Base-by-base conservation (phyloP, 2,888 invertebrate genomes). In the Lydus trimaculatus region DNA sequence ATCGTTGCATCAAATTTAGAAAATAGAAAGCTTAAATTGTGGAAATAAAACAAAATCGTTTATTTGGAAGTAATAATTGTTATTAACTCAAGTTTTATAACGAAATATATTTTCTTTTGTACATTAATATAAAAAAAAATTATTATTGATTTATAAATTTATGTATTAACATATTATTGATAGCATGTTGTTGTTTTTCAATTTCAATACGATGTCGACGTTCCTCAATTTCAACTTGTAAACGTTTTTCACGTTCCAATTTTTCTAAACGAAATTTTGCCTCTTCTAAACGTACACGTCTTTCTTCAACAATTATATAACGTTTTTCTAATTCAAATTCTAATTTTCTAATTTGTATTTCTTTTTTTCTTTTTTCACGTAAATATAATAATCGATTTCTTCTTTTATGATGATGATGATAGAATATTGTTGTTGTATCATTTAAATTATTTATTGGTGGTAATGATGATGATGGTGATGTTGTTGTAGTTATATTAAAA, bases 181-280 rank as follows among this genome's bases (percentile, higher is more conserved):
- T 56, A 7, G 56, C 28, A 56, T 56, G 56, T 28, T 56, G 56
- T 56, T 56, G 56, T 56, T 56, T 56, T 28, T 56, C 56, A 28
- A 56, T 56, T 15, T 56, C 56, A 28, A 56, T 56, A 5, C 56
- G 13, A 28, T 56, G 56, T 56, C 25, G 15, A 9, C 56, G 56
- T 28, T 56, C 56, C 7, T 56, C 56, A 15, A 56, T 56, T 28
- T 56, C 56, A 25, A 56, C 7, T 15, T 56, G 28, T 56, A 56
- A 56, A 56, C 56, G 56, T 56, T 56, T 56, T 15, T 56, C 25
- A 15, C 56, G 56, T 28, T 56, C 56, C 13, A 56, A 13, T 15
- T 56, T 56, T 13, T 56, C 56, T 11, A 56, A 56, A 15, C 15
- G 25, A 15, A 56, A 56, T 25, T 56, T 56, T 1, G 56, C 56